These are phyloP conservation scores for Mus minutoides DNA, from an alignment of 2,797 vertebrate species.

Conservation along the genomic window DNA sequence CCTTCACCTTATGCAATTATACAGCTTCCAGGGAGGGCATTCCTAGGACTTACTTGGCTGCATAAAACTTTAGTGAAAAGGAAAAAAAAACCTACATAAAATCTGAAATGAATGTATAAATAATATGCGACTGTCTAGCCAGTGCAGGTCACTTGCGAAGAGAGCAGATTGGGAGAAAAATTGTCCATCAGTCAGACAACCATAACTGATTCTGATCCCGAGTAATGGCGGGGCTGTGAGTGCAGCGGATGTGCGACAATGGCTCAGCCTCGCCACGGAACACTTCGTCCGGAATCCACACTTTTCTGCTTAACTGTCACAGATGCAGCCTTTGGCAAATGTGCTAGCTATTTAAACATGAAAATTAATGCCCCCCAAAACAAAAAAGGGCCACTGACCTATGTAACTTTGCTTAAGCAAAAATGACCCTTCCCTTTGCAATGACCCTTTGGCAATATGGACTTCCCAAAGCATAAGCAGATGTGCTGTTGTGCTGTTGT, in stretches of 20 bases:
- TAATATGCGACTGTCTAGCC: constrained; percentile 98
- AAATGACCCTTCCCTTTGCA: constrained; percentile 75
- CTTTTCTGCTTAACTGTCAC: constrained; percentile 90
- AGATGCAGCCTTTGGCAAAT: constrained; percentile 91
- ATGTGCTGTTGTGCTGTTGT: background rate
- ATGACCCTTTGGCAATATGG: constrained; percentile 58
- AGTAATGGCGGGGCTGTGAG: constrained; percentile 98
- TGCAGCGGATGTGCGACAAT: constrained; percentile 98
- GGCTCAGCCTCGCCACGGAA: constrained; percentile 92
- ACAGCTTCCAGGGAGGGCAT: background rate
- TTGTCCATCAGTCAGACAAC: constrained; percentile 99
- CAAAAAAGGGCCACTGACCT: constrained; percentile 83
- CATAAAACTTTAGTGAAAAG: constrained; percentile 84
- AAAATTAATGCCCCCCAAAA: constrained; percentile 90
- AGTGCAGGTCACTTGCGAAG: constrained; percentile 97
- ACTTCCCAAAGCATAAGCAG: constrained; percentile 60
- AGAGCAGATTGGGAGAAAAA: constrained; percentile 96
- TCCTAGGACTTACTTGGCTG: constrained; percentile 73
- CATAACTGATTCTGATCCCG: constrained; percentile 99
- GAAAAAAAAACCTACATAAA: constrained; percentile 74
- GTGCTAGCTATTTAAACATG: constrained; percentile 90
- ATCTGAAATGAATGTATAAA: constrained; percentile 93
- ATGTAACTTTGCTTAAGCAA: constrained; percentile 83
- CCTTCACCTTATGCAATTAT: constrained; percentile 13
- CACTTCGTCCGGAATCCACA: constrained; percentile 94